Base-by-base conservation (phyloP, 2,888 invertebrate genomes). In the Drosophila pegasa region DNA sequence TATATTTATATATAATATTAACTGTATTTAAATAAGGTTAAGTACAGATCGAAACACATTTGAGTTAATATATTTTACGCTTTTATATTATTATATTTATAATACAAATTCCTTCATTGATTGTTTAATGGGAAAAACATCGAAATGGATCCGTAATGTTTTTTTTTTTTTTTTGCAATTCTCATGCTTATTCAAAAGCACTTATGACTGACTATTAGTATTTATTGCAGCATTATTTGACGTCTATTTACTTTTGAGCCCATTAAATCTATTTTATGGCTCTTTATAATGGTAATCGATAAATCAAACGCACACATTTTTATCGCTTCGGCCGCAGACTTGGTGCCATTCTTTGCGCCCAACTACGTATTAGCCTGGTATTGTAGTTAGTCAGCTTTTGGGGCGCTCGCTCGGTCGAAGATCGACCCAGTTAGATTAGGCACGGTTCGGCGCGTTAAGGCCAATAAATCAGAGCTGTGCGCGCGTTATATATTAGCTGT, bases 401-500 rank as follows among this genome's bases (percentile, higher is more conserved):
- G 54, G 55, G 66, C 31, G 33, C 16, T 5, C 12, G 22, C 22
- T 50, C 2, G 41, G 43, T 33, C 59, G 43, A 43, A 82, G 87
- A 88, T 80, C 87, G 88, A 72, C 88, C 83, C 60, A 83, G 66
- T 58, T 83, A 83, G 83, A 83, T 83, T 75, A 80, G 65, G 29
- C 35, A 58, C 38, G 68, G 48, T 31, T 74, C 41, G 59, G 29
- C 31, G 51, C 47, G 38, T 55, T 62, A 41, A 52, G 47, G 62
- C 62, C 75, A 75, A 78, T 75, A 75, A 75, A 75, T 75, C 60
- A 75, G 56, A n/a, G 40, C 12, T 16, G 40, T 54, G 56, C 48
- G 56, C 48, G 54, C 59, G 40, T 73, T 57, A 50, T 50, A 50
- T 50, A 50, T 50, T 50, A 50, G 50, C 50, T 50, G 50, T 50